These are phyloP conservation scores for Cylas formicarius DNA, from an alignment of 1,140 invertebrate genomes.

Conservation along the genomic window DNA sequence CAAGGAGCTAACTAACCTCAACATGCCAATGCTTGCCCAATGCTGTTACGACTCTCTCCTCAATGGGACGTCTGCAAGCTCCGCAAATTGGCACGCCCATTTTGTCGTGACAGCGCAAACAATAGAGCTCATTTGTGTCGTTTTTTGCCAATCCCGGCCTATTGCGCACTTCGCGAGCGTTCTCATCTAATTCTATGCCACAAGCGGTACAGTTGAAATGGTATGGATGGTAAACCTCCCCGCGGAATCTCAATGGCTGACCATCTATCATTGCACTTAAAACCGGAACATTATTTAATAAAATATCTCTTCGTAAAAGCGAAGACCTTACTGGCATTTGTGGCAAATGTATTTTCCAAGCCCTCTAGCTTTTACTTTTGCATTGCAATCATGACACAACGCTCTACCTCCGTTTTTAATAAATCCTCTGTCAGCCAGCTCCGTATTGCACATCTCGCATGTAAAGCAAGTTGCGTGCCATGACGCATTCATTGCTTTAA, in stretches of 20 bases:
- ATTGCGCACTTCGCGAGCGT: constrained; percentile 90
- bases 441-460: constrained; percentile 85
- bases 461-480: constrained; percentile 98
- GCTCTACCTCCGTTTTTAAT: constrained; percentile 90
- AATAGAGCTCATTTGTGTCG: constrained; percentile 94
- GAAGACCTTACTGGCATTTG: constrained; percentile 89
- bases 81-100: constrained; percentile 98
- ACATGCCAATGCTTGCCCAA: constrained; percentile 99
- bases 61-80: constrained; percentile 91
- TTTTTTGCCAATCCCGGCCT: constrained; percentile 83
- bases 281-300: constrained; percentile 21
- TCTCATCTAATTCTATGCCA: constrained; percentile 77
- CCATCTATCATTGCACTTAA: constrained; percentile 90
- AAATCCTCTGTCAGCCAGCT: constrained; percentile 94
- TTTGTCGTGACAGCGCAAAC: constrained; percentile 96
- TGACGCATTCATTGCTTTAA: constrained; percentile 98
- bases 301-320: background rate
- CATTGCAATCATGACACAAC: constrained; percentile 95
- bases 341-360: constrained; percentile 96
- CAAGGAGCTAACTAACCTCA: constrained; percentile 52
- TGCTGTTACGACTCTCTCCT: constrained; percentile 93
- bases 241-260: constrained; percentile 89
- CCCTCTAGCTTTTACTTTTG: constrained; percentile 89
- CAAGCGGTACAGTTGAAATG: constrained; percentile 97
- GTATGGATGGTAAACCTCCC: constrained; percentile 98